phyloP scores from a whole-genome alignment of 1,140 invertebrate species.

The Lethrus apterus region DNA sequence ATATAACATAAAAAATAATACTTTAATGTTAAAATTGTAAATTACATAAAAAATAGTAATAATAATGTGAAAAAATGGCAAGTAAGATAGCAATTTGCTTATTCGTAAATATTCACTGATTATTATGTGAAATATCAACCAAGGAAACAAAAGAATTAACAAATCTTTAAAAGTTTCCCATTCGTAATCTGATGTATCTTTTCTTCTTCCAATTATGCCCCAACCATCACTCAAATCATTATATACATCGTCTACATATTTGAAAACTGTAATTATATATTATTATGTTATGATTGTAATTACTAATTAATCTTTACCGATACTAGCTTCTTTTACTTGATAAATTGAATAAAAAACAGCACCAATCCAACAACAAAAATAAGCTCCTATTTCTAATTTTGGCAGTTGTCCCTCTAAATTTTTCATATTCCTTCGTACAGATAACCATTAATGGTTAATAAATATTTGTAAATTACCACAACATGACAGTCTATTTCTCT shows the following conservation, averaged over 20 bases:
- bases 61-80: conserved; percentile 23
- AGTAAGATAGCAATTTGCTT: conserved; percentile 16
- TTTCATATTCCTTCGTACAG: no score
- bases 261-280: background rate
- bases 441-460: no score
- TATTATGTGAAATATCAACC: conserved; percentile 41
- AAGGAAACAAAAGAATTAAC: conserved; percentile 38
- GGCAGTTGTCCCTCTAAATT: background rate
- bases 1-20: conserved; percentile 21
- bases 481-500: no score
- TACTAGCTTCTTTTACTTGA: background rate
- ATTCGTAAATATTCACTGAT: conserved; percentile 37
- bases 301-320: background rate
- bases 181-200: conserved; percentile 48
- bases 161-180: conserved; percentile 46
- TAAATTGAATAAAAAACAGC: background rate
- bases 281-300: background rate
- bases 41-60: conserved; percentile 9
- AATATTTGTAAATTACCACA: no score
- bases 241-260: background rate
- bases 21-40: background rate
- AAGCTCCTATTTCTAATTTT: background rate
- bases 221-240: conserved; percentile 40
- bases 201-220: conserved; percentile 41
- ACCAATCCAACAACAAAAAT: conserved; percentile 1